Percentiles rank a stretch among this genome's conserved stretches.
Conservation (phyloP, 37 sponge, comb jelly and placozoan species). For the Hormiphora californensis region DNA sequence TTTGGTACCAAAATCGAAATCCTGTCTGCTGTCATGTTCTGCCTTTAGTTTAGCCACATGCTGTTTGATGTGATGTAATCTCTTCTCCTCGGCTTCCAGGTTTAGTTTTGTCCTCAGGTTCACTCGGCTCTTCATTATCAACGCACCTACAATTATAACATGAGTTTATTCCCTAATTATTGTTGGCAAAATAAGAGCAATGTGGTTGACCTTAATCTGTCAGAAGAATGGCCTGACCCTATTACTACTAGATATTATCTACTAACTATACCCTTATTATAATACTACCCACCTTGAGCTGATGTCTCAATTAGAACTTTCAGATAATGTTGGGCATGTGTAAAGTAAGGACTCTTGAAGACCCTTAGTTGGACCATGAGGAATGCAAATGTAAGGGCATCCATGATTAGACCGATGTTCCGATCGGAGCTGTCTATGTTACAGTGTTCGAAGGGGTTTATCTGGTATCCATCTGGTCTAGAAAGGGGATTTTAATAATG, state of each 20-base stretch:
- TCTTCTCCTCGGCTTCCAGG: not conserved
- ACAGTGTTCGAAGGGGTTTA: not conserved
- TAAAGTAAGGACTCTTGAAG: constrained; percentile 33
- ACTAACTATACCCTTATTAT: too few species aligned
- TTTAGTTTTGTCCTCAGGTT: not conserved
- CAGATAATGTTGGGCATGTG: not conserved
- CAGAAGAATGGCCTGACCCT: too few species aligned
- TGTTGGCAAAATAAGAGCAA: too few species aligned
- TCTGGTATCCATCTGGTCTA: not conserved
- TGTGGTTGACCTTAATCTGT: too few species aligned
- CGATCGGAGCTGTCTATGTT: not conserved
- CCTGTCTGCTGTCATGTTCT: not conserved
- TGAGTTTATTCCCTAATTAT: too few species aligned
- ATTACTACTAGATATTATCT: too few species aligned
- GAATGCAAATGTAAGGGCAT: not conserved
- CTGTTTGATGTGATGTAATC: not conserved
- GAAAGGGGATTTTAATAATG: too few species aligned
- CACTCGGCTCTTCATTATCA: constrained; percentile 34
- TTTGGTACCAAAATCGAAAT: constrained; percentile 33
- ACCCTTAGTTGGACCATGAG: constrained; percentile 1
- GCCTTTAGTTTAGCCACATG: constrained; percentile 30
- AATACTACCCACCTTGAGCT: not conserved
- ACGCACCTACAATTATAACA: not conserved
- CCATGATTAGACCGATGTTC: not conserved
- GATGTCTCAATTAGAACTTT: constrained; percentile 16